Conservation (phyloP, 2,888 invertebrate genomes). For the Caenorhabditis zanzibari region DNA sequence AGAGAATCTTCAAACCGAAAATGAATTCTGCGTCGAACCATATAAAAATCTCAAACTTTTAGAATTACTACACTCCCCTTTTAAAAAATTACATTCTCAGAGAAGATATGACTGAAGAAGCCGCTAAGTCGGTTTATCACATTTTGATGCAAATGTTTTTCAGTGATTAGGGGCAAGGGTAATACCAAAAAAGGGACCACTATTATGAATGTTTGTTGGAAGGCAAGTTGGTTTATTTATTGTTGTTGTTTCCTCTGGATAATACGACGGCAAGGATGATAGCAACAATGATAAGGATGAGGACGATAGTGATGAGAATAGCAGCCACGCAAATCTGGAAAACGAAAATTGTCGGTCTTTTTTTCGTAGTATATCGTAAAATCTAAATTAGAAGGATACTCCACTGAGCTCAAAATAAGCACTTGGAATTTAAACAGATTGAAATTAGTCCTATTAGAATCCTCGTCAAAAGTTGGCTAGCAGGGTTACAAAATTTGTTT, state of each 20-base stretch:
- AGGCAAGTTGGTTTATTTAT: constrained; percentile 47
- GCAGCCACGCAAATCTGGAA: constrained; percentile 69
- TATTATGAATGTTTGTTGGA: background rate
- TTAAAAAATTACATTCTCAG: constrained; percentile 28
- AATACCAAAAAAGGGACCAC: constrained; percentile 15
- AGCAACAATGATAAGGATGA: constrained; percentile 76
- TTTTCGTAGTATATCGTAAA: too few species aligned
- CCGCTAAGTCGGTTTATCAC: constrained; percentile 12
- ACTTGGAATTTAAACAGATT: too few species aligned
- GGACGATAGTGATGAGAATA: constrained; percentile 69
- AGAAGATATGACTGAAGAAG: constrained; percentile 38
- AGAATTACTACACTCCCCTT: too few species aligned
- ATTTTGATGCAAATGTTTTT: constrained; percentile 20
- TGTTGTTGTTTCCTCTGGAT: constrained; percentile 67
- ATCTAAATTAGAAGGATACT: too few species aligned
- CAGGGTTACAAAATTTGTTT: too few species aligned
- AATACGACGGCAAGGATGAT: constrained; percentile 76
- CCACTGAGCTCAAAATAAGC: too few species aligned
- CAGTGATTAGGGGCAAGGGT: constrained; percentile 10
- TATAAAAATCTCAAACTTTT: too few species aligned
- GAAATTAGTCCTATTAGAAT: too few species aligned
- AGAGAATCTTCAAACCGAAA: too few species aligned
- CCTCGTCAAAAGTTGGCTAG: too few species aligned
- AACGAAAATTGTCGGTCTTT: too few species aligned
- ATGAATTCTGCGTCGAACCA: too few species aligned